phyloP scores from a whole-genome alignment of 2,888 invertebrate genomes.

The Sphecodes monilicornis region DNA sequence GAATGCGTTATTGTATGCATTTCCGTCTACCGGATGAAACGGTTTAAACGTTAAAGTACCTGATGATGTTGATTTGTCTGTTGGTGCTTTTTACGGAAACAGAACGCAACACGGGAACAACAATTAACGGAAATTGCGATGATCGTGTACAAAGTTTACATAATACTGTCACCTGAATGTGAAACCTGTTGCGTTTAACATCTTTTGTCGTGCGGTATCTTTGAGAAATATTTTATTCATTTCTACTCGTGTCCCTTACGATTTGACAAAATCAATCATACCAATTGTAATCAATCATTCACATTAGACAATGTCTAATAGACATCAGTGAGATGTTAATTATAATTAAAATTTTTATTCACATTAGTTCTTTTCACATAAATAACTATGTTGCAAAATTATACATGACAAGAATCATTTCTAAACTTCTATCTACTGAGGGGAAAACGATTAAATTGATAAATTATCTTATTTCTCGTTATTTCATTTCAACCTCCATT shows the following conservation, averaged over 20 bases:
- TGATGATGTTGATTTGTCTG: not conserved
- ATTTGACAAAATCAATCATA: not conserved
- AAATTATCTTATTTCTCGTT: not conserved
- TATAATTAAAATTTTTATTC: not conserved
- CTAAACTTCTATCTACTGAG: not conserved
- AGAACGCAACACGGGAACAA: constrained; percentile 9
- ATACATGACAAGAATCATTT: not conserved
- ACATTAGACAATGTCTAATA: not conserved
- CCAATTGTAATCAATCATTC: not conserved
- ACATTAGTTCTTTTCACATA: not conserved
- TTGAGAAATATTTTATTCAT: not conserved
- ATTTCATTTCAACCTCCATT: not conserved
- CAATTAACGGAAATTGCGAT: constrained; percentile 36
- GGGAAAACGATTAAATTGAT: not conserved
- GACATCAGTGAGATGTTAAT: not conserved
- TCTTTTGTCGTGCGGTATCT: not conserved
- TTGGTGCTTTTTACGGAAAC: constrained; percentile 26
- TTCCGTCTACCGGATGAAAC: constrained; percentile 60
- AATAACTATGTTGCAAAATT: not conserved
- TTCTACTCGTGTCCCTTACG: not conserved
- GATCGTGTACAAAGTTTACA: not conserved
- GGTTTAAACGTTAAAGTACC: constrained; percentile 44
- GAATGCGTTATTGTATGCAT: constrained; percentile 56
- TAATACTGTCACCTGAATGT: not conserved
- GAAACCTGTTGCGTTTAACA: not conserved